A percentile compares a stretch with the other conserved stretches of the same genome.
phyloP scores from a whole-genome alignment of 2,797 vertebrate genomes.

The Alosa sapidissima region DNA sequence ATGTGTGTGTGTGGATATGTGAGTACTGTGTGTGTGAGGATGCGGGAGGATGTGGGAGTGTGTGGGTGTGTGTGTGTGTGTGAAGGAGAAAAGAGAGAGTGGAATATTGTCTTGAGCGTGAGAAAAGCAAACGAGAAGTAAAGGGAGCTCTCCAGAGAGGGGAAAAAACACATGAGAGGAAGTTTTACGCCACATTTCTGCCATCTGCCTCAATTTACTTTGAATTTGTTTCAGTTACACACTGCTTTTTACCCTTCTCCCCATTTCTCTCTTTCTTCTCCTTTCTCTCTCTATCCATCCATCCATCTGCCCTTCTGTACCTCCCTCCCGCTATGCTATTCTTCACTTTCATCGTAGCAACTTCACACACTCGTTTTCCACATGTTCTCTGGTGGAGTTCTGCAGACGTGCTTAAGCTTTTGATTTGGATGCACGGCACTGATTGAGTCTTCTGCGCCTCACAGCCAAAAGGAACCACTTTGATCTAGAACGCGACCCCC shows the following conservation, averaged over 20 bases:
- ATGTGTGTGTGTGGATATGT: background rate
- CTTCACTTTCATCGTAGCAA: background rate
- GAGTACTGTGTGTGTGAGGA: background rate
- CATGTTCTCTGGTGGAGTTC: background rate
- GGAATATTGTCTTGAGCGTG: background rate
- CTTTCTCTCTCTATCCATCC: background rate
- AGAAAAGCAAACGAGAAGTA: background rate
- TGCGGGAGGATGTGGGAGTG: background rate
- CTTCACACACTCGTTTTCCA: background rate
- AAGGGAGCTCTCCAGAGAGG: background rate
- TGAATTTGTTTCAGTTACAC: conserved; percentile 10
- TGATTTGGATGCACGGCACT: background rate
- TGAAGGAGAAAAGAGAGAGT: background rate
- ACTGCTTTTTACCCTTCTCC: background rate
- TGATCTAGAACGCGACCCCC: background rate
- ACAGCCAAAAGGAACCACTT: background rate
- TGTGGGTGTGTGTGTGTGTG: background rate
- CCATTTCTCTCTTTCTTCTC: background rate
- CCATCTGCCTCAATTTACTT: conserved; percentile 19
- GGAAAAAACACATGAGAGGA: conserved; percentile 11
- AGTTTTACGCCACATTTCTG: conserved; percentile 15
- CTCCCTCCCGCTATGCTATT: background rate
- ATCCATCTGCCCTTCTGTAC: background rate
- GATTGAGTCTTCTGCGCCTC: background rate
- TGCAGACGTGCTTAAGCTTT: background rate